Evolutionary conservation across 2,888 invertebrate genomes (phyloP).

Genomic region (Folsomia manolachei): DNA sequence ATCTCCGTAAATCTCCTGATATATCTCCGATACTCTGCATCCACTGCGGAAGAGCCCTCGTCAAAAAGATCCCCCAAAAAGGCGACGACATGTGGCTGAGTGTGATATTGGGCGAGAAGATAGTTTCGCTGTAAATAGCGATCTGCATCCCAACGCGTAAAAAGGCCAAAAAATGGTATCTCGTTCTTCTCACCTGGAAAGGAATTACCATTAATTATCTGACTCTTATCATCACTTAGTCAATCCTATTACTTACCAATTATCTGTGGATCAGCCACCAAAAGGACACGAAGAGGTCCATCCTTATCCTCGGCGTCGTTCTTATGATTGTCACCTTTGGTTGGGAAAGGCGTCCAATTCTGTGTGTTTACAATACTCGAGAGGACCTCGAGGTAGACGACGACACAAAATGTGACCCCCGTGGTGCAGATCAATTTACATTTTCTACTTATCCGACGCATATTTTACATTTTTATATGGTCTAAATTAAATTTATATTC

Average conservation of each 20-base stretch:
- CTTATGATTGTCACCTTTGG: neutral
- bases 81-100: constrained; percentile 77
- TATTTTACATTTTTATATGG: no score
- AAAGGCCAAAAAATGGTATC: constrained; percentile 63
- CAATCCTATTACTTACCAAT: neutral
- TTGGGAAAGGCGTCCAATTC: neutral
- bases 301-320: constrained; percentile 5
- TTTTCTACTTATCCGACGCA: neutral
- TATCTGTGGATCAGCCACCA: constrained; percentile 89
- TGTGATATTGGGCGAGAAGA: constrained; percentile 65
- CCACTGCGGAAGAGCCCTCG: constrained; percentile 79
- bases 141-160: constrained; percentile 85
- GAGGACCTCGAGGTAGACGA: constrained; percentile 9
- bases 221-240: no score
- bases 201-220: no score
- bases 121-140: constrained; percentile 81
- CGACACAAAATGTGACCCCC: neutral
- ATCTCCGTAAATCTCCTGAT: constrained; percentile 69
- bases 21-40: constrained; percentile 70
- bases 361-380: neutral
- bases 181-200: constrained; percentile 74
- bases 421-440: neutral
- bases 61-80: constrained; percentile 94
- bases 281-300: constrained; percentile 64
- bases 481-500: no score